Percentiles rank a stretch among this genome's conserved stretches.
phyloP scores from a whole-genome alignment of 2,113 vertebrate species.

The Plestiodon gilberti region DNA sequence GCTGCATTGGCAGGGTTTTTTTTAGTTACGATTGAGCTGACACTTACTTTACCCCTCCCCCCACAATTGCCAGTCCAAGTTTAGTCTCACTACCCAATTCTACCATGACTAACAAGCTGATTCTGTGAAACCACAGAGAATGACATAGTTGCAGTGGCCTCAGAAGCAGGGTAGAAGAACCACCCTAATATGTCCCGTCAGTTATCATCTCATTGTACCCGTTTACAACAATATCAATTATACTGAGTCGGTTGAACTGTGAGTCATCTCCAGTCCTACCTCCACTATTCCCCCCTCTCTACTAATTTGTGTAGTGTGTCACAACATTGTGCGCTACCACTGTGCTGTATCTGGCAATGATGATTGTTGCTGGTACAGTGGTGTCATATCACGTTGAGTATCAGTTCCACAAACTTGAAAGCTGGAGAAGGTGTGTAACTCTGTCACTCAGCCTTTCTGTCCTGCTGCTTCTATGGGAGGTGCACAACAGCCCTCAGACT shows the following conservation, averaged over 20 bases:
- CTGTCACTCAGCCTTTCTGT: neutral
- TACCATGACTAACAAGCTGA: neutral
- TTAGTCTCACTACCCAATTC: conserved; percentile 48
- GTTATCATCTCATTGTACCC: neutral
- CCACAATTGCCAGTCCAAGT: conserved; percentile 15
- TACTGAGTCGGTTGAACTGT: neutral
- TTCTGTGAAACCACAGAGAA: neutral
- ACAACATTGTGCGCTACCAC: neutral
- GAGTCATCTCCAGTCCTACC: neutral
- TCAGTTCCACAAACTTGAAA: neutral
- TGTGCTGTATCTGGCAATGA: neutral
- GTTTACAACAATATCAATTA: neutral
- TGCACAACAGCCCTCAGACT: neutral
- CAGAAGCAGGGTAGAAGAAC: neutral
- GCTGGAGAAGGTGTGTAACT: neutral
- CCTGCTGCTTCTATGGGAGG: neutral
- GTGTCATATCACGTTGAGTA: neutral
- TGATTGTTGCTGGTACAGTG: neutral
- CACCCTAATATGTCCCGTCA: neutral
- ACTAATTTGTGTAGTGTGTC: neutral
- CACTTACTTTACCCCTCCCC: neutral
- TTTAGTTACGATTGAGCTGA: too few species aligned
- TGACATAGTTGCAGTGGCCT: neutral
- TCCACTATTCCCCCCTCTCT: neutral
- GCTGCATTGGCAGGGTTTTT: too few species aligned